Percentiles rank a stretch among this genome's conserved stretches.
Conservation (phyloP, 2,797 vertebrate genomes). For the Pseudochirops cupreus region DNA sequence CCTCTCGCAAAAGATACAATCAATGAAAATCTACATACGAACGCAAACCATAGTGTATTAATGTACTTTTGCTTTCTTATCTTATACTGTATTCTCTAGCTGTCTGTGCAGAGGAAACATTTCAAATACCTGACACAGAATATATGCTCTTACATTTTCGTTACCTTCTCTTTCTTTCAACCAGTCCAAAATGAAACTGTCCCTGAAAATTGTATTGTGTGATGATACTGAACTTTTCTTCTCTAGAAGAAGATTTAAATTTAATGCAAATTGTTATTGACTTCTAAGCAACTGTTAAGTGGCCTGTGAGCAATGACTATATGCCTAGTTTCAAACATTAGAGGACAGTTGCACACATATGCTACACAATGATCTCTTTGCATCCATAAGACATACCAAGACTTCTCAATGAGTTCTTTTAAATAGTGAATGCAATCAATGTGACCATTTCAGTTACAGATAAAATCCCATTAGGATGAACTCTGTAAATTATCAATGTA, state of each 20-base stretch:
- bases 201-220: constrained; percentile 25
- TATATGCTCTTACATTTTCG: constrained; percentile 62
- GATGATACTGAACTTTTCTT: background rate
- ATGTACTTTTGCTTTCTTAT: background rate
- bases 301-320: constrained; percentile 28
- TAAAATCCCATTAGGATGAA: background rate
- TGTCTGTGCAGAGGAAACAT: background rate
- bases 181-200: constrained; percentile 44
- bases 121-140: background rate
- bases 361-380: background rate
- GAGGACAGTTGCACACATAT: background rate
- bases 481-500: background rate
- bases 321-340: background rate
- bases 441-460: background rate
- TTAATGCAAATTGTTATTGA: background rate
- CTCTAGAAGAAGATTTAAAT: constrained; percentile 8
- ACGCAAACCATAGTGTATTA: background rate
- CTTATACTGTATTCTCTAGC: background rate
- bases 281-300: constrained; percentile 20
- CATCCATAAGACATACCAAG: background rate
- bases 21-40: constrained; percentile 1
- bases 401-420: background rate
- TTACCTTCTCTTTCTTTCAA: constrained; percentile 68
- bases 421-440: background rate
- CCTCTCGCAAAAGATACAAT: background rate